Conservation (phyloP, 2,113 vertebrate species). For the Mormoops blainvillei region DNA sequence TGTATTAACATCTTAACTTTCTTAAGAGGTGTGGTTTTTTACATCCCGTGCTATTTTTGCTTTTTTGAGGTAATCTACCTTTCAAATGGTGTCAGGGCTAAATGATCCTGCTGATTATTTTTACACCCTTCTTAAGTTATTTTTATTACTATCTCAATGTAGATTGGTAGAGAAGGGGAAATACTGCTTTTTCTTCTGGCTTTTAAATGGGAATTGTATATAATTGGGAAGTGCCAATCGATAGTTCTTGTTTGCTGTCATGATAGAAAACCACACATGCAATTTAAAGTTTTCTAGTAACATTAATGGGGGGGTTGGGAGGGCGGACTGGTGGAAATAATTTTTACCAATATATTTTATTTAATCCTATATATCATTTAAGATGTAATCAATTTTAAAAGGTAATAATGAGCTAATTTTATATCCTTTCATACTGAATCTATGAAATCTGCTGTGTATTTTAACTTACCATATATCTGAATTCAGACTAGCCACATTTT, state of each 20-base stretch:
- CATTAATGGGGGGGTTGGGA: too few relatives aligned
- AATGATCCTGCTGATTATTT: constrained; percentile 1
- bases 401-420: background rate
- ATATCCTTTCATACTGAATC: background rate
- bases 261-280: background rate
- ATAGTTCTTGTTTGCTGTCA: background rate
- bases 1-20: constrained; percentile 5
- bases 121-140: background rate
- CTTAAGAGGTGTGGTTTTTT: constrained; percentile 14
- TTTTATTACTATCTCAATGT: background rate
- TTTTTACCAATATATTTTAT: constrained; percentile 1
- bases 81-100: background rate
- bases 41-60: constrained; percentile 5
- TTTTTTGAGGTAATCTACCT: background rate
- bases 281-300: background rate
- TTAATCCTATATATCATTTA: background rate
- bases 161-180: background rate
- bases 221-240: background rate
- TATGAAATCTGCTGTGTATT: background rate
- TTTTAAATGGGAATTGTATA: background rate
- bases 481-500: background rate
- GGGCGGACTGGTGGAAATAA: background rate
- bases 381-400: background rate
- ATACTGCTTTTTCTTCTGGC: background rate
- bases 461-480: background rate